phyloP scores from a whole-genome alignment of 2,113 vertebrate species.

The Passerina amoena region DNA sequence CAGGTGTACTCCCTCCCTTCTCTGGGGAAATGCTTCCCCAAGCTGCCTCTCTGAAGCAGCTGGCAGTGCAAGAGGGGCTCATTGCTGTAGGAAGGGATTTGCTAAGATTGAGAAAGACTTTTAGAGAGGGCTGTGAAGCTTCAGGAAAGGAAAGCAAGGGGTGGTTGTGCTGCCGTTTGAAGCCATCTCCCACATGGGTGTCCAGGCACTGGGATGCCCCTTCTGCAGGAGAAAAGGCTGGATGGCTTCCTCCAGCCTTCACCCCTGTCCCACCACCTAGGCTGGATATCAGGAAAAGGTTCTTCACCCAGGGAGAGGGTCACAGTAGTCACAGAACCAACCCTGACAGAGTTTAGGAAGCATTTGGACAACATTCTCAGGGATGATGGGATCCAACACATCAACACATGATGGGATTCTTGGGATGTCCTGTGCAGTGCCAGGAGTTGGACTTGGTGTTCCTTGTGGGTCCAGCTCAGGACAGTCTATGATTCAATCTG shows the following conservation, averaged over 20 bases:
- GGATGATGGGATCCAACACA: neutral
- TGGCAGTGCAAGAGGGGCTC: fast-evolving
- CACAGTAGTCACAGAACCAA: neutral
- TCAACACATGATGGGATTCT: neutral
- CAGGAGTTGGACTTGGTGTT: neutral
- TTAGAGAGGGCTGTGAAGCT: neutral
- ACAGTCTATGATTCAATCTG: neutral
- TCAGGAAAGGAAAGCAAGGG: neutral
- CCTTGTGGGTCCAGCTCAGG: neutral
- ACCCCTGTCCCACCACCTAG: neutral
- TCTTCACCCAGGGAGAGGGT: neutral
- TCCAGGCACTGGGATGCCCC: neutral
- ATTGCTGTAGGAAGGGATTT: neutral
- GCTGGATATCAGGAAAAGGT: neutral
- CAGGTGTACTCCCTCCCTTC: fast-evolving
- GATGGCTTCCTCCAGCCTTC: neutral
- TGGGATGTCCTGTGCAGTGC: neutral
- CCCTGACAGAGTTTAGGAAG: neutral
- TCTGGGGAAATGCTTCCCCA: neutral
- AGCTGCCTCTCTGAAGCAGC: neutral
- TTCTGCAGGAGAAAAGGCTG: neutral
- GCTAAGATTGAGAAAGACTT: neutral
- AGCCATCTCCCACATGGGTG: neutral
- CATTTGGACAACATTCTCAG: neutral
- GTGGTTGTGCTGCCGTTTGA: neutral